Percentiles rank a stretch among this genome's conserved stretches.
Evolutionary conservation across 1,140 invertebrate species (phyloP).

Genomic region (Aleiodes sp.): DNA sequence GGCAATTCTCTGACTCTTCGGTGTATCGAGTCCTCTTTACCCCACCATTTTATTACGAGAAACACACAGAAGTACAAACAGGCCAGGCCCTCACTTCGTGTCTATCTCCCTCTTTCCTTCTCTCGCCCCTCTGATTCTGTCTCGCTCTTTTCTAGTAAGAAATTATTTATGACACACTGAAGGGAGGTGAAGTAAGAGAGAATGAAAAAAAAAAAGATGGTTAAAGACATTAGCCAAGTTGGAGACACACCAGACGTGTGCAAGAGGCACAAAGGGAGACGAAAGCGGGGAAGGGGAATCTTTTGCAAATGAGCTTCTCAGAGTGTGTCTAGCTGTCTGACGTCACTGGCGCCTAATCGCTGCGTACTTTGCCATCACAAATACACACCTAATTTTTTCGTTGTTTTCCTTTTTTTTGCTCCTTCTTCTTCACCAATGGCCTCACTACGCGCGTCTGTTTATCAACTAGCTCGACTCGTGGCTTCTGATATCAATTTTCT

Average conservation of each 20-base stretch:
- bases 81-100: too few relatives aligned
- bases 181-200: neutral
- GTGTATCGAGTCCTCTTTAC: too few relatives aligned
- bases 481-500: too few relatives aligned
- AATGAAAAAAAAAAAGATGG: neutral
- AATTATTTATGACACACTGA: neutral
- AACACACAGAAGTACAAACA: too few relatives aligned
- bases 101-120: neutral
- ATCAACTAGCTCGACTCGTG: too few relatives aligned
- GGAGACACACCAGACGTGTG: neutral
- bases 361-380: slow-evolving; percentile 30
- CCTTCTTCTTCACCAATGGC: neutral
- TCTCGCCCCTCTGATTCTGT: too few relatives aligned
- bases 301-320: slow-evolving; percentile 39
- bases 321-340: slow-evolving; percentile 42
- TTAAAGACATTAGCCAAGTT: neutral
- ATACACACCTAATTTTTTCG: slow-evolving; percentile 21
- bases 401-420: neutral
- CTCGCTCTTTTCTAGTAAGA: too few relatives aligned
- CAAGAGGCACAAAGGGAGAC: neutral
- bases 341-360: slow-evolving; percentile 56
- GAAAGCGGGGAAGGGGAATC: slow-evolving; percentile 37
- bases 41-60: too few relatives aligned
- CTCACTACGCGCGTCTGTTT: too few relatives aligned
- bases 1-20: too few relatives aligned